These are phyloP conservation scores for Tarsius wallacei DNA, from an alignment of 2,797 vertebrate genomes.

Conservation along the genomic window DNA sequence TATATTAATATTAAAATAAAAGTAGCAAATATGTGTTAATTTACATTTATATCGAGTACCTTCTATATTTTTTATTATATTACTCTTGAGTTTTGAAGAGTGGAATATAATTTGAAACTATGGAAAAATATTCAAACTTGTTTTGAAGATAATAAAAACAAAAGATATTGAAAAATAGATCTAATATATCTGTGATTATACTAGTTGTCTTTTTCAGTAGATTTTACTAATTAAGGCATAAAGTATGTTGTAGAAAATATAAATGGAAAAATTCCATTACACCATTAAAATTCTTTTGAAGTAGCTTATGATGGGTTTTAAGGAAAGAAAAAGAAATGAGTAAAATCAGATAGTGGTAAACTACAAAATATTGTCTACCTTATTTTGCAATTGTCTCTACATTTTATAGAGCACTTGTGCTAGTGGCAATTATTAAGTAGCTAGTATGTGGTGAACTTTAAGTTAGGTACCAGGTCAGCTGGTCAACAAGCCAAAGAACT, in stretches of 20 bases:
- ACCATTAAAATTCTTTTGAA: neutral
- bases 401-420: neutral
- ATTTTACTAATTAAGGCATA: conserved; percentile 25
- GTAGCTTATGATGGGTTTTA: neutral
- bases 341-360: neutral
- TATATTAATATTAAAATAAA: neutral
- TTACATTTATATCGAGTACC: no score
- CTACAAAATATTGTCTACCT: neutral
- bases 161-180: neutral
- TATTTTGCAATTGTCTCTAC: neutral
- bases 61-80: no score
- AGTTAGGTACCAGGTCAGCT: neutral
- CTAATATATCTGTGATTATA: neutral
- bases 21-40: neutral
- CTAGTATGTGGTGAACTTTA: neutral
- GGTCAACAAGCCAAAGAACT: neutral
- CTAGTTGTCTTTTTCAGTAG: neutral
- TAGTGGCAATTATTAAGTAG: neutral
- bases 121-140: neutral
- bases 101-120: conserved; percentile 6
- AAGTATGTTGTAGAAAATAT: neutral
- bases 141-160: conserved; percentile 25
- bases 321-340: neutral
- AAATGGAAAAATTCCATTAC: neutral
- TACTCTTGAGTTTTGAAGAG: neutral